Base-by-base conservation (phyloP, 2,888 invertebrate species). In the Eristalis tenax region DNA sequence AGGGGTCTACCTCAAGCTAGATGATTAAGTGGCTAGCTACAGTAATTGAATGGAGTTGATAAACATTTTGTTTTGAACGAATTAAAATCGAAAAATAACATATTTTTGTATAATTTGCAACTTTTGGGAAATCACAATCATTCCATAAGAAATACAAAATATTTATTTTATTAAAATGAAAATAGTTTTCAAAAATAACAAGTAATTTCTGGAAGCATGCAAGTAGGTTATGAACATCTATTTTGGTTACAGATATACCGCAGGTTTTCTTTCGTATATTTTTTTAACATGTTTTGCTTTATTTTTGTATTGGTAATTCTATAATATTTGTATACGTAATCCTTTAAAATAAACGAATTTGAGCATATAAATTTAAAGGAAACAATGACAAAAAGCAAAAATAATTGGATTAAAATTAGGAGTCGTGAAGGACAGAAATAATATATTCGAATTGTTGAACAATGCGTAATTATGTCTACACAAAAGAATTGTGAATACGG, bases 81-180 rank as follows among this genome's bases (percentile, higher is more conserved):
- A 23, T 79, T 79, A 40, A 79, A 70, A 22, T 83, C 6, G 40
- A 26, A 70, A 70, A 64, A 59, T 59, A 59, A 59, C 18, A 18
- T 35, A 66, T 56, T 22, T 71, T 40, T 76, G 22, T 63, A 77
- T 50, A 50, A 50, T 50, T 50, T 66, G 70, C 23, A 79, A 83
- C 71, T 74, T 73, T 59, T 40, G 83, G 83, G 68, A 79, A 80
- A 73, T 83, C 69, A 87, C 83, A 87, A 83, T 71, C 87, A 87
- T 87, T 83, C 87, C 87, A 80, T 80, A 63, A 74, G 64, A 77
- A 76, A 81, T 57, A 69, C 43, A 82, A 73, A 75, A 64, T 73
- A 71, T 76, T 22, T 23, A n/a, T 50, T 50, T 50, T 18, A 50
- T 59, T 10, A 78, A 78, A 71, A 66, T 11, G 78, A 38, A 83